phyloP scores from a whole-genome alignment of 2,888 invertebrate genomes.

The Trachelus tabidus region DNA sequence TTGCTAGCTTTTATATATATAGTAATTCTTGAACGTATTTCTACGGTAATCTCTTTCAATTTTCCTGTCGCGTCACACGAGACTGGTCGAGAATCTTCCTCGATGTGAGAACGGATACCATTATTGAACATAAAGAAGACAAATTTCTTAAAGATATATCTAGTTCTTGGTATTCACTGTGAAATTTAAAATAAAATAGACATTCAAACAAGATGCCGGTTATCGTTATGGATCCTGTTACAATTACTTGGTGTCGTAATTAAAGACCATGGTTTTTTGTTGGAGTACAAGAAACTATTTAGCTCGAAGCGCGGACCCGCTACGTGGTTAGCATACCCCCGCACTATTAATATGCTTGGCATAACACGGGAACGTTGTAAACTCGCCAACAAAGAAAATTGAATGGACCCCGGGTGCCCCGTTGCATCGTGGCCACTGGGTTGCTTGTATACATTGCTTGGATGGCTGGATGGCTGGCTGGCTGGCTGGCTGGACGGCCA shows the following conservation, averaged over 20 bases:
- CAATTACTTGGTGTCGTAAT: slow-evolving; percentile 26
- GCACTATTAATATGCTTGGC: slow-evolving; percentile 53
- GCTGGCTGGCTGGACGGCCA: neutral
- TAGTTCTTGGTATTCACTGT: neutral
- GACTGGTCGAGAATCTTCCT: too few relatives aligned
- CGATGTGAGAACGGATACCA: too few relatives aligned
- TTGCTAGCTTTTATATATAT: too few relatives aligned
- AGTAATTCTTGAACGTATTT: too few relatives aligned
- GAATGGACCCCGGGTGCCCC: slow-evolving; percentile 28
- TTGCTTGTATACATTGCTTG: neutral
- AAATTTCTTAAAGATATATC: too few relatives aligned
- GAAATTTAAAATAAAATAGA: neutral
- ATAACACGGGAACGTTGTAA: slow-evolving; percentile 46
- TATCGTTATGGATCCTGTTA: neutral
- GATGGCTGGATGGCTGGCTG: neutral
- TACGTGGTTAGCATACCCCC: slow-evolving; percentile 44
- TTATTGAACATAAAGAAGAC: neutral
- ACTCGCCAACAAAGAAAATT: slow-evolving; percentile 58
- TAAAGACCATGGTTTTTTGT: slow-evolving; percentile 28
- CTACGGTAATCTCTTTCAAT: too few relatives aligned
- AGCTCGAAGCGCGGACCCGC: slow-evolving; percentile 24
- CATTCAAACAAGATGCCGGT: neutral
- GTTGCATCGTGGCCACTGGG: neutral
- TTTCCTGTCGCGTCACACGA: too few relatives aligned
- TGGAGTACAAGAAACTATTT: slow-evolving; percentile 31